These are phyloP conservation scores for Trachops cirrhosus DNA, from an alignment of 2,797 vertebrate genomes.

Conservation along the genomic window DNA sequence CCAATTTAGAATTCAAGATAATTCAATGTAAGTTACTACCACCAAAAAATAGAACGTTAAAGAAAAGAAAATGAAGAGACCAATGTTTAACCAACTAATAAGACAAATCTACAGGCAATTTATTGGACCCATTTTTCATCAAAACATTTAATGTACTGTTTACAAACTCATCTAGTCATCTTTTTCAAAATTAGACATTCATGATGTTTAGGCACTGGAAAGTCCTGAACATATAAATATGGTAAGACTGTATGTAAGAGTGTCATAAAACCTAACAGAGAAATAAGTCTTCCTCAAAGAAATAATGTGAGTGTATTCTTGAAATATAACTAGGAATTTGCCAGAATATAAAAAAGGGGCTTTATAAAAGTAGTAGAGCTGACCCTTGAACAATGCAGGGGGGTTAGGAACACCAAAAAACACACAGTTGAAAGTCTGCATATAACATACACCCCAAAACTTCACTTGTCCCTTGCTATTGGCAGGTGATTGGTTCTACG, in stretches of 20 bases:
- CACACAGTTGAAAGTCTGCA: not conserved
- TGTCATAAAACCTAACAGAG: not conserved
- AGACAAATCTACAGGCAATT: not conserved
- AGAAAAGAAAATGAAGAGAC: not conserved
- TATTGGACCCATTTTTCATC: not conserved
- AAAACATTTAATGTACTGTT: not conserved
- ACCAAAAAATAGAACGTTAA: not conserved
- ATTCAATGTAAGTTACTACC: not conserved
- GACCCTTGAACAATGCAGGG: not conserved
- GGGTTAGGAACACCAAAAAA: not conserved
- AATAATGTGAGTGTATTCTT: not conserved
- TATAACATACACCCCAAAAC: not conserved
- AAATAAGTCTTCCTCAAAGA: conserved; percentile 31
- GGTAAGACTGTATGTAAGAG: not conserved
- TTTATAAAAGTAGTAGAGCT: not conserved
- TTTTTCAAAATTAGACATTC: not conserved
- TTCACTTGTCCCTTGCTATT: not conserved
- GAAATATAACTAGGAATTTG: not conserved
- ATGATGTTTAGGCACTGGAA: not conserved
- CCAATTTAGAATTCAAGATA: not conserved
- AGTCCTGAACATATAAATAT: not conserved
- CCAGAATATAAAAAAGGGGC: not conserved
- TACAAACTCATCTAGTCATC: not conserved
- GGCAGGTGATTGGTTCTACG: not conserved
- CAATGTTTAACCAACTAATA: not conserved